Evolutionary conservation across 2,113 vertebrate genomes (phyloP), one percentile per base, ranked within the genome.

Genomic region (Chaenogobius annularis): DNA sequence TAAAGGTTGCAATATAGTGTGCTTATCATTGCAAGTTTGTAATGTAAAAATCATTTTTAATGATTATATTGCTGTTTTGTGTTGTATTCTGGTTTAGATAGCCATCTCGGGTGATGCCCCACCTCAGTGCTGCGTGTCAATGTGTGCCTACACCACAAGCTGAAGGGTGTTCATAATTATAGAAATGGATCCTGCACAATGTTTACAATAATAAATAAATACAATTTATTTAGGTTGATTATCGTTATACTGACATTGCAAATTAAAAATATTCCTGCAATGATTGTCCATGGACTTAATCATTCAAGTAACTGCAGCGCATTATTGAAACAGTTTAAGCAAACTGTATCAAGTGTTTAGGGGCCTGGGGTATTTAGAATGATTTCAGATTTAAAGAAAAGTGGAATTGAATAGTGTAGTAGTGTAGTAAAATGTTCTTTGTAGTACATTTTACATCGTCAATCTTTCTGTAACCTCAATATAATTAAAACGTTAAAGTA

Each of bases 181-280:
- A 59, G 70, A 85, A 80, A 88, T 83, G 82, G 80, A 86, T 66
- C 70, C 76, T 54, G 71, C 58, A 68, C 46, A 1, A 66, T 77
- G 74, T 69, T 70, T 55, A 67, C 68, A 14, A 54, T n/a, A 14
- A 56, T 80, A n/a, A n/a, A n/a, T n/a, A n/a, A n/a, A n/a, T n/a
- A n/a, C n/a, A n/a, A n/a, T 35, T 63, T 63, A 7, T 43, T 63
- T 14, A 31, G 20, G 61, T 20, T 8, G 15, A 63, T 40, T n/a
- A 84, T 85, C 89, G 92, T 92, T 92, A 78, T 93, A 85, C 70
- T 70, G 76, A 69, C 66, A 19, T 54, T 82, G 73, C 55, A 73
- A 77, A 91, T 77, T 81, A 90, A 87, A 89, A 80, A 78, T 79
- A 37, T 14, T 83, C 26, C 86, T 83, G 79, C 82, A 86, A 44